Conservation (phyloP, 2,888 invertebrate species). For the Nemotelus pantherinus region DNA sequence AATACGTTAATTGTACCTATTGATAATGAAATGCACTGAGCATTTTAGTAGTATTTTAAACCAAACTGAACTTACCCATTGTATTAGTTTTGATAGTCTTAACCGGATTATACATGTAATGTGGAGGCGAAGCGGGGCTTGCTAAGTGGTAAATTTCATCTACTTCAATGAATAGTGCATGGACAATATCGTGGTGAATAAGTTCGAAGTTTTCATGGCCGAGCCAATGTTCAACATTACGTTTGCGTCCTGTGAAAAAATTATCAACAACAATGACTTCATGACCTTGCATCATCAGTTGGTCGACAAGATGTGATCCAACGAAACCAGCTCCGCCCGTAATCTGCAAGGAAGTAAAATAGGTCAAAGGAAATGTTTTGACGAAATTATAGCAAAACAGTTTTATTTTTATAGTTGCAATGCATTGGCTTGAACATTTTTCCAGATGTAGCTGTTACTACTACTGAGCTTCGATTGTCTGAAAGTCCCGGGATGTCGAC, state of each 20-base stretch:
- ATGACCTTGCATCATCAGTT: constrained; percentile 94
- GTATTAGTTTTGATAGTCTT: constrained; percentile 99
- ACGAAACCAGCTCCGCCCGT: constrained; percentile 99
- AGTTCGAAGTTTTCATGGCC: constrained; percentile 99
- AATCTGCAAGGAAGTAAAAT: constrained; percentile 67
- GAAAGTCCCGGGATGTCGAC: no score
- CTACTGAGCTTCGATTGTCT: no score
- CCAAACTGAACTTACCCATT: constrained; percentile 67
- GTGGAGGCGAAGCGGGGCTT: constrained; percentile 98
- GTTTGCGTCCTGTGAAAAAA: constrained; percentile 96
- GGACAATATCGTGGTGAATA: constrained; percentile 98
- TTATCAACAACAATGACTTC: constrained; percentile 98
- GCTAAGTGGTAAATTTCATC: constrained; percentile 98
- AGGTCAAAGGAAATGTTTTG: constrained; percentile 28
- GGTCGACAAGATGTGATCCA: constrained; percentile 97
- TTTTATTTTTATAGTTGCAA: no score
- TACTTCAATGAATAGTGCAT: constrained; percentile 96
- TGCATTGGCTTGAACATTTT: no score
- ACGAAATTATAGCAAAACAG: not conserved
- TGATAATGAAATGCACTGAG: not conserved
- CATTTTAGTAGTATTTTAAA: not conserved
- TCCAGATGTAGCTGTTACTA: no score
- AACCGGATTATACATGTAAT: constrained; percentile 99
- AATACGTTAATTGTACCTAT: constrained; percentile 87
- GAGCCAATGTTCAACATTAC: constrained; percentile 98